Conservation (phyloP, 1,140 invertebrate species). For the Babylonia areolata region DNA sequence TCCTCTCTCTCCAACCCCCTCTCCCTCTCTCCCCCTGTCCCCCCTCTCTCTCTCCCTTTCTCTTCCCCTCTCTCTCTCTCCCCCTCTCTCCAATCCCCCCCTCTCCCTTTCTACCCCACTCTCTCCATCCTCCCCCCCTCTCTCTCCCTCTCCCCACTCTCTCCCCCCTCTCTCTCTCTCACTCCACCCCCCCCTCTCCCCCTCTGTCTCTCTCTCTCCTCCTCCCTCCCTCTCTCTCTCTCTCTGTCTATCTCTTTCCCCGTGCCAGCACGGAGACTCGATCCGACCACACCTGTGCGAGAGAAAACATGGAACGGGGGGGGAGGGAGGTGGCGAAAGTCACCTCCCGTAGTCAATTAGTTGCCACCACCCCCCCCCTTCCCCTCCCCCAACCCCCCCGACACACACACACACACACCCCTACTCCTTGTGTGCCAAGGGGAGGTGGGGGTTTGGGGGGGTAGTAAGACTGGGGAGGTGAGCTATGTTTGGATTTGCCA, state of each 20-base stretch:
- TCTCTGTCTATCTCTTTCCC: neutral
- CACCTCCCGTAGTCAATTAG: constrained; percentile 39
- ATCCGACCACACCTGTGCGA: constrained; percentile 31
- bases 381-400: too few species aligned
- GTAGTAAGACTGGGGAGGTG: too few species aligned
- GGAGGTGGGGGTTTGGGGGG: too few species aligned
- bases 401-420: too few species aligned
- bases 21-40: too few species aligned
- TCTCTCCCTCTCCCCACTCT: neutral
- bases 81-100: neutral
- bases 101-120: neutral
- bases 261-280: constrained; percentile 17
- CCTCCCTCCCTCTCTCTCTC: too few species aligned
- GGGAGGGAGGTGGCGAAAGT: constrained; percentile 3
- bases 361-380: neutral
- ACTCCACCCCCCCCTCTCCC: too few species aligned
- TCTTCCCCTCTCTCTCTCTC: neutral
- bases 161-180: too few species aligned
- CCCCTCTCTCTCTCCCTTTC: neutral
- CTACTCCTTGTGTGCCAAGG: neutral
- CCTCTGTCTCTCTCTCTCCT: too few species aligned
- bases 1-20: too few species aligned
- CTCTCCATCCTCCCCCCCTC: neutral
- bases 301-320: constrained; percentile 31
- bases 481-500: constrained; percentile 30